Evolutionary conservation across 2,888 invertebrate species (phyloP), one percentile per base, ranked within the genome.

Genomic region (Pachymerium ferrugineum): DNA sequence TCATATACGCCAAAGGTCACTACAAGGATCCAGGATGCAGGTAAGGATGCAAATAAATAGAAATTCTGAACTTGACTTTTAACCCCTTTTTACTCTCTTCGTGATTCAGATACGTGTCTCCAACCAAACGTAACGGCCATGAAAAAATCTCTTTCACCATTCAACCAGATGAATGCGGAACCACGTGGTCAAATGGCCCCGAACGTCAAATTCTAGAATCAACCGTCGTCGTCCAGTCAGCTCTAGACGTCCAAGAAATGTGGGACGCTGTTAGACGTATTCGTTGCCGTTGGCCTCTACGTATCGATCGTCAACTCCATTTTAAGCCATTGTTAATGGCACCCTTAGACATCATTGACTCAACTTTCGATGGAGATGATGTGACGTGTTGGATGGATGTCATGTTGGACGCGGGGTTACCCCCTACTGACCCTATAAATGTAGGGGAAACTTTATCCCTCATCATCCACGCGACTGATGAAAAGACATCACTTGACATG

Each of bases 371-470:
- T 0, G 88, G 89, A 3, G 72, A 73, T 25, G 74, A 70, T 16
- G 86, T 90, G 0, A 88, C 90, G 78, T 89, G 89, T 82, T 90
- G 90, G 89, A 90, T 90, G 90, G 90, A 90, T 77, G 89, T 90
- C 75, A 89, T 89, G 78, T 85, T 85, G 77, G 47, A 47, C 22
- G 31, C 68, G 6, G 90, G 90, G 79, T 84, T 86, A 77, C 90
- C 87, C 81, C 90, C 90, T 29, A 85, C 86, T 77, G 85, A 86
- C 73, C 85, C 87, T 8, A 87, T 90, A 42, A 88, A 87, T 81
- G 88, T 90, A 75, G 90, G 90, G 6, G 89, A 89, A 78, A 87
- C 88, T 74, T 83, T 90, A 28, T 88, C 89, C 0, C 86, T 90
- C 70, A 83, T 90, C 28, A 88, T 90, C 0, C 89, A 89, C 81